These are phyloP conservation scores for Scaptomyza graminum DNA, from an alignment of 1,140 invertebrate species.

Conservation along the genomic window DNA sequence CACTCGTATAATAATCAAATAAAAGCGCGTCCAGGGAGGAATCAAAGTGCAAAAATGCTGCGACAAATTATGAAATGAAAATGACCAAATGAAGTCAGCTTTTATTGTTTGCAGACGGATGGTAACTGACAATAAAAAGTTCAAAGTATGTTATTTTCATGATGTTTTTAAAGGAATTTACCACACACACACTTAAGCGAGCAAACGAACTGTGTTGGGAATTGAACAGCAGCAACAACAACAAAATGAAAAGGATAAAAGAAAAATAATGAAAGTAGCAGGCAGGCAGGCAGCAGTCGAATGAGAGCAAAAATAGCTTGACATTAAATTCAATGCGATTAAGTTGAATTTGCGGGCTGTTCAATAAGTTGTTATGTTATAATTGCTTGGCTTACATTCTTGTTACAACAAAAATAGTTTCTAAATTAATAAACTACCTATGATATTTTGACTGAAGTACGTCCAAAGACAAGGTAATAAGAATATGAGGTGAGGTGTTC, in stretches of 20 bases:
- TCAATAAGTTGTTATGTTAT: neutral
- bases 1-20: conserved; percentile 42
- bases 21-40: conserved; percentile 45
- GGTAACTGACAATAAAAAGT: conserved; percentile 76
- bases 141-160: conserved; percentile 72
- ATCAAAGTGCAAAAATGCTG: conserved; percentile 20
- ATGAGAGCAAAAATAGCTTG: conserved; percentile 62
- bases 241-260: conserved; percentile 6
- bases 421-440: no score
- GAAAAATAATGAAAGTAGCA: conserved; percentile 27
- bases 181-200: conserved; percentile 8
- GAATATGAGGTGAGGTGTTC: no score
- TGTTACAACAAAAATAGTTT: no score
- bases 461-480: no score
- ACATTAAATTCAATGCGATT: conserved; percentile 81
- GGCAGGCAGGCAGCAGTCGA: conserved; percentile 23
- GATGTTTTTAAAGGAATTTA: conserved; percentile 66
- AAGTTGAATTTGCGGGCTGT: conserved; percentile 1
- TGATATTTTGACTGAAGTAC: no score
- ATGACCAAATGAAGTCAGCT: conserved; percentile 67
- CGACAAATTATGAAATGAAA: conserved; percentile 77
- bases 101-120: conserved; percentile 63
- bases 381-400: no score
- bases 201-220: conserved; percentile 6
- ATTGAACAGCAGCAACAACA: conserved; percentile 8